phyloP scores from a whole-genome alignment of 2,797 vertebrate species.

The Zenarchopterus dispar region DNA sequence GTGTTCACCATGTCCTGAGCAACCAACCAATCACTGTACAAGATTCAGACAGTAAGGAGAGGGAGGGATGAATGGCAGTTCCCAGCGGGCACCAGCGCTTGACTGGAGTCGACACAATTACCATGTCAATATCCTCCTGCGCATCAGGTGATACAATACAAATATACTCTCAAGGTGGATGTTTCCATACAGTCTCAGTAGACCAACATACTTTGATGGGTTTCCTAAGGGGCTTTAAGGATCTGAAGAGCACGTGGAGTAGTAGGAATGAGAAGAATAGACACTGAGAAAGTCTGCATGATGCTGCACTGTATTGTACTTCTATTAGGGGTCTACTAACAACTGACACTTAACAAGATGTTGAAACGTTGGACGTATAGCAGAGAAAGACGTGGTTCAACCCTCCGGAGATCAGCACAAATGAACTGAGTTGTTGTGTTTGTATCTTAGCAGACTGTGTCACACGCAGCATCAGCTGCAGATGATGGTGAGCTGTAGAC shows the following conservation, averaged over 20 bases:
- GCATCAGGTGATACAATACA: conserved; percentile 86
- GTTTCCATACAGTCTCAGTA: conserved; percentile 83
- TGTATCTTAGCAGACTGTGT: too few species aligned
- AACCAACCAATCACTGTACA: conserved; percentile 93
- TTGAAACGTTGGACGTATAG: too few species aligned
- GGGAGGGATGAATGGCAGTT: conserved; percentile 72
- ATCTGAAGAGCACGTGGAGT: conserved; percentile 56
- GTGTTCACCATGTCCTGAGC: conserved; percentile 94
- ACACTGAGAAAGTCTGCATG: conserved; percentile 39
- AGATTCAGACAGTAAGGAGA: conserved; percentile 81
- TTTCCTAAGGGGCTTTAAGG: conserved; percentile 68
- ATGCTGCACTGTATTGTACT: too few species aligned
- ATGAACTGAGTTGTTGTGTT: too few species aligned
- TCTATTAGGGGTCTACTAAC: too few species aligned
- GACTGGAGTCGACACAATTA: conserved; percentile 93
- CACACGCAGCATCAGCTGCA: too few species aligned
- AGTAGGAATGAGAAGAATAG: conserved; percentile 50
- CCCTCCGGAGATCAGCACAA: too few species aligned
- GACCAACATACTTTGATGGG: conserved; percentile 83
- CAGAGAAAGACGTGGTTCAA: too few species aligned
- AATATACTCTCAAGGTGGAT: conserved; percentile 87
- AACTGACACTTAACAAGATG: too few species aligned
- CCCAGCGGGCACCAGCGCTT: conserved; percentile 90
- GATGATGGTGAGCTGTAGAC: too few species aligned
- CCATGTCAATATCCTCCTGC: conserved; percentile 94